Evolutionary conservation across 2,888 invertebrate genomes (phyloP).

Genomic region (Thecocarcelia acutangulata): DNA sequence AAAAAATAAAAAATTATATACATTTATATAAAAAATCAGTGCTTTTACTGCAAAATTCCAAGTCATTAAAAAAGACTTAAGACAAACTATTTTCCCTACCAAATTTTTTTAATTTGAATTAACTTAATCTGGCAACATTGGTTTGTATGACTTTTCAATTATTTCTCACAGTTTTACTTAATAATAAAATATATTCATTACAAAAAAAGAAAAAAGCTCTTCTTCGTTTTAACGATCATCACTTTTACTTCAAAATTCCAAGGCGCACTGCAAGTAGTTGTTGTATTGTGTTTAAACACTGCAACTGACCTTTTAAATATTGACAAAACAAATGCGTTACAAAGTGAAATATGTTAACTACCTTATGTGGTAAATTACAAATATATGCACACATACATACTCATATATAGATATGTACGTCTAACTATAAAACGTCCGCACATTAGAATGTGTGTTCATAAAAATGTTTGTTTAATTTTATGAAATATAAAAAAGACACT

Average conservation of each 20-base stretch:
- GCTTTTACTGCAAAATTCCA: no score
- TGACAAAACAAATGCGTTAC: conserved; percentile 69
- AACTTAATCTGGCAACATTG: no score
- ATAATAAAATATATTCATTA: conserved; percentile 52
- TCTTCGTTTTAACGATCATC: conserved; percentile 54
- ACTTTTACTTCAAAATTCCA: conserved; percentile 62
- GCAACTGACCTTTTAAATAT: conserved; percentile 69
- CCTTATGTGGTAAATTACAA: conserved; percentile 59
- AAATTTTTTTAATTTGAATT: no score
- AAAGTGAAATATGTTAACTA: conserved; percentile 68
- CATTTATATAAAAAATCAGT: no score
- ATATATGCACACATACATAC: background rate
- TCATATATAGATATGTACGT: background rate
- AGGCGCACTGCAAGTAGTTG: conserved; percentile 8
- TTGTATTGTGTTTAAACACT: conserved; percentile 43
- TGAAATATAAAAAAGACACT: background rate
- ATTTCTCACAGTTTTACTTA: conserved; percentile 65
- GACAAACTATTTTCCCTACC: no score
- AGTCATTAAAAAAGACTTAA: no score
- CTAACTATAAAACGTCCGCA: background rate
- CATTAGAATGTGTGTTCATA: no score
- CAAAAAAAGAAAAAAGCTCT: conserved; percentile 14
- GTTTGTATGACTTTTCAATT: conserved; percentile 35
- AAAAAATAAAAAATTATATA: no score
- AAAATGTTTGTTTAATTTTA: no score